phyloP scores from a whole-genome alignment of 37 sponge, comb jelly and placozoan genomes.

The Chondrilla cf. caribensis region DNA sequence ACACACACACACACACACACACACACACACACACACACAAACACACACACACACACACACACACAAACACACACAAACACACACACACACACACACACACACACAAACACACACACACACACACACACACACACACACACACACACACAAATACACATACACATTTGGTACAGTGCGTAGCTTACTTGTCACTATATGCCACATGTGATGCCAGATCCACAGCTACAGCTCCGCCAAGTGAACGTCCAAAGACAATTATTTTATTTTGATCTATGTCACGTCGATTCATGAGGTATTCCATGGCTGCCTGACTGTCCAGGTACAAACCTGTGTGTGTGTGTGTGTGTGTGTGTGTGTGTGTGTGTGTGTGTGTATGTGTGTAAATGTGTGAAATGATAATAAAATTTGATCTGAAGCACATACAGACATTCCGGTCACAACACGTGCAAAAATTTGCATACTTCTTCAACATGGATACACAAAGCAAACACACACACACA shows the following conservation, averaged over 20 bases:
- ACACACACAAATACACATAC: too few species aligned
- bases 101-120: too few species aligned
- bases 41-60: too few species aligned
- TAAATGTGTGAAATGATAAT: not conserved
- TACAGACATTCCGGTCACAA: too few species aligned
- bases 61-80: too few species aligned
- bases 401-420: not conserved
- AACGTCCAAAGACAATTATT: conserved; percentile 92
- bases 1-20: too few species aligned
- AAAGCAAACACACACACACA: not conserved
- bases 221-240: conserved; percentile 95
- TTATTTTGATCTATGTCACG: conserved; percentile 83
- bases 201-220: conserved; percentile 75
- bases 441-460: too few species aligned
- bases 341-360: conserved; percentile 9
- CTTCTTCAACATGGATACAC: not conserved
- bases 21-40: too few species aligned
- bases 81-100: not conserved
- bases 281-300: conserved; percentile 79
- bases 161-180: too few species aligned
- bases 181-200: conserved; percentile 69
- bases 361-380: not conserved
- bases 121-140: too few species aligned
- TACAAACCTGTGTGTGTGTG: conserved; percentile 65
- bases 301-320: conserved; percentile 87